Conservation (phyloP, 1,140 invertebrate genomes). For the Dreissena rostriformis region DNA sequence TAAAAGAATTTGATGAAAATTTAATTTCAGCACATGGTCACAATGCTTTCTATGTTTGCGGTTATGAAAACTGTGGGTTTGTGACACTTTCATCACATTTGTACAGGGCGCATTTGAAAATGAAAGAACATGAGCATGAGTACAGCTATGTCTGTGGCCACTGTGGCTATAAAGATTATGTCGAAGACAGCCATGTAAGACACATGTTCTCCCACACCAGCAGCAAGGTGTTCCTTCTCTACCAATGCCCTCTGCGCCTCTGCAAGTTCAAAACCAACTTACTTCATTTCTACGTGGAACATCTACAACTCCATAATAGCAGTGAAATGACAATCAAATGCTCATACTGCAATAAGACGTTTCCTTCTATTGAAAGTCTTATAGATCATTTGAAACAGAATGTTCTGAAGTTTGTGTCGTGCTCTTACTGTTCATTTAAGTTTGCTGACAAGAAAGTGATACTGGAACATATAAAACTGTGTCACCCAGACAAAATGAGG, state of each 20-base stretch:
- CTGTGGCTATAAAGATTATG: conserved; percentile 55
- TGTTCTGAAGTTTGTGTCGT: conserved; percentile 55
- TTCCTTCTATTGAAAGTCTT: conserved; percentile 37
- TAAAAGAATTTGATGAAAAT: conserved; percentile 15
- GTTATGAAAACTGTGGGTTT: conserved; percentile 46
- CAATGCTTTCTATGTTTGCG: conserved; percentile 47
- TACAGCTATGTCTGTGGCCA: conserved; percentile 51
- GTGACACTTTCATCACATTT: conserved; percentile 27
- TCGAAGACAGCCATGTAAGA: conserved; percentile 45
- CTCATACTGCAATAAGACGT: conserved; percentile 43
- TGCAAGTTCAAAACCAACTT: conserved; percentile 56
- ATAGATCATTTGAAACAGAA: conserved; percentile 45
- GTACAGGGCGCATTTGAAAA: conserved; percentile 41
- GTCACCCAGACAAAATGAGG: conserved; percentile 50
- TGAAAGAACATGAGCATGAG: conserved; percentile 34
- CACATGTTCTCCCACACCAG: conserved; percentile 54
- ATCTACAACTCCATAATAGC: conserved; percentile 30
- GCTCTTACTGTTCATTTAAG: conserved; percentile 55
- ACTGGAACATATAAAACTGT: conserved; percentile 30
- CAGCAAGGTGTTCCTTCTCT: conserved; percentile 49
- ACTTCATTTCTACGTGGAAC: conserved; percentile 48
- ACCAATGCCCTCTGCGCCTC: conserved; percentile 38
- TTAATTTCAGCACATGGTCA: conserved; percentile 10
- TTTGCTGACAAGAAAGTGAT: conserved; percentile 46
- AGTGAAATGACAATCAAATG: conserved; percentile 41